Conservation (phyloP, 53 echinoderm and acorn worm genomes). For the Apostichopus leukothele region DNA sequence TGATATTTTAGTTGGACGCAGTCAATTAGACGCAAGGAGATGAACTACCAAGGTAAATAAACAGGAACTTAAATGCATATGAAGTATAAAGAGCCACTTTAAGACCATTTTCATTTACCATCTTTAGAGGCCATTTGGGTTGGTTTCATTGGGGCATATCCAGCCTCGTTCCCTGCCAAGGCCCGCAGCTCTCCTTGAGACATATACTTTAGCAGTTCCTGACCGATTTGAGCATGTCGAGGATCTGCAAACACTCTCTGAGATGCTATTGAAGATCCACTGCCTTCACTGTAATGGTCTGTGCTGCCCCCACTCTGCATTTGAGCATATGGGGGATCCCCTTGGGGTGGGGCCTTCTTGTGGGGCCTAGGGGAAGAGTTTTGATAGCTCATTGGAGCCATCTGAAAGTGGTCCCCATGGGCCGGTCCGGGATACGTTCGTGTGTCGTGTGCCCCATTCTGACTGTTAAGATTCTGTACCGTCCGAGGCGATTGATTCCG, state of each 20-base stretch:
- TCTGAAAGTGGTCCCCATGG: conserved; percentile 24
- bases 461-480: not conserved
- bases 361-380: conserved; percentile 13
- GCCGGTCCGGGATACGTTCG: conserved; percentile 39
- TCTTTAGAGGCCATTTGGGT: conserved; percentile 19
- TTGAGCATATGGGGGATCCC: conserved; percentile 13
- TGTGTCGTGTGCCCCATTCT: conserved; percentile 41
- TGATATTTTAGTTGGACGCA: too few relatives aligned
- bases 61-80: not conserved
- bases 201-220: conserved; percentile 92
- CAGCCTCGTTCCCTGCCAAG: conserved; percentile 54
- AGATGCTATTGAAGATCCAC: conserved; percentile 72
- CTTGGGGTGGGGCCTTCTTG: not conserved
- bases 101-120: conserved; percentile 10
- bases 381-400: conserved; percentile 27
- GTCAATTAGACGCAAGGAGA: not conserved
- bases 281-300: conserved; percentile 21
- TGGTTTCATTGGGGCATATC: conserved; percentile 55
- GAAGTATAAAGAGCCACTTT: not conserved
- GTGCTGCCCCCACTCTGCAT: conserved; percentile 11
- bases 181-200: conserved; percentile 83
- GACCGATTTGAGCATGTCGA: conserved; percentile 87
- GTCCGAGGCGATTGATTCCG: conserved; percentile 36
- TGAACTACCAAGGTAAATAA: not conserved
- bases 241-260: conserved; percentile 94